These are phyloP conservation scores for Connochaetes taurinus DNA, from an alignment of 2,113 vertebrate species.

Conservation along the genomic window DNA sequence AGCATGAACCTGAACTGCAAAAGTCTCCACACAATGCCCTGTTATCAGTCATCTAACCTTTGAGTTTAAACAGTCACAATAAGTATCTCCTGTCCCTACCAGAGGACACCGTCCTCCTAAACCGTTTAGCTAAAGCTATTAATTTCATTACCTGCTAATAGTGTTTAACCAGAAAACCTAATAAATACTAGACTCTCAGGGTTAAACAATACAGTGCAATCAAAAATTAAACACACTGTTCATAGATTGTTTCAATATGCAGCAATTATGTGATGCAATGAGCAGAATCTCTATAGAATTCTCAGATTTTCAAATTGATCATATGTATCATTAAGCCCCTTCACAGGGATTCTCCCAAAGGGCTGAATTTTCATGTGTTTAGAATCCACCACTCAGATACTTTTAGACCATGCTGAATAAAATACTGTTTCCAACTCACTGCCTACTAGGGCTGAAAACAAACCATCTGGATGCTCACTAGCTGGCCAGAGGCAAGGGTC, in stretches of 20 bases:
- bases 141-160: background rate
- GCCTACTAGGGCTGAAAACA: background rate
- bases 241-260: background rate
- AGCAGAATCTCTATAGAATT: background rate
- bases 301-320: background rate
- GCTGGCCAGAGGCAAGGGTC: background rate
- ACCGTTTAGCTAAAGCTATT: background rate
- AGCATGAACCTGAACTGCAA: constrained; percentile 84
- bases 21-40: constrained; percentile 86
- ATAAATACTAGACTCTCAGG: background rate
- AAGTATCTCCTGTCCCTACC: constrained; percentile 65
- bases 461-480: background rate
- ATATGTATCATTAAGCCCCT: background rate
- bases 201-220: background rate
- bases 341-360: constrained; percentile 6
- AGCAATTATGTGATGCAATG: background rate
- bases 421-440: background rate
- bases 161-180: background rate
- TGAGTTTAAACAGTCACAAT: constrained; percentile 79
- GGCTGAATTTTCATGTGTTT: background rate
- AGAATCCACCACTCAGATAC: background rate
- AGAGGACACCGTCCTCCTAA: constrained; percentile 51
- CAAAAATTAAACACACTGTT: background rate
- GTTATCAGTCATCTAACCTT: constrained; percentile 91
- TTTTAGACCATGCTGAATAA: background rate